Base-by-base conservation (phyloP, 2,888 invertebrate species). In the Campaea margaritaria region DNA sequence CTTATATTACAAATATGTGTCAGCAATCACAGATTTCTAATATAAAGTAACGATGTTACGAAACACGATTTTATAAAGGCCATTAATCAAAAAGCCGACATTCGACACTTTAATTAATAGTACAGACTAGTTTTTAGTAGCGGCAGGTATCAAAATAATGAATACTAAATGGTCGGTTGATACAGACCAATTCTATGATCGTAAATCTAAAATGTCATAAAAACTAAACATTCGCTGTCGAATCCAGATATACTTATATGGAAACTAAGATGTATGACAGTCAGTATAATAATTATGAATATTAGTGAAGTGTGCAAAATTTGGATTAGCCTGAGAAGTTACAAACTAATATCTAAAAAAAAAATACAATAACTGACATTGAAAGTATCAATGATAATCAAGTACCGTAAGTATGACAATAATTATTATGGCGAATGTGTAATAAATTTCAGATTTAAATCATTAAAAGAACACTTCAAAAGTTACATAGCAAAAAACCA, bases 281-380 rank as follows among this genome's bases (percentile, higher is more conserved):
- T 12, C 1, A 3, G 42, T n/a, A 31, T 13, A 43, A 27, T 31
- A 31, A 31, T n/a, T 11, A 44, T 16, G 43, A 58, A 53, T 44
- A 46, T 51, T 60, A 47, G 60, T 60, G 60, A 36, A 16, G 60
- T 55, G 60, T 60, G 60, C 60, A 60, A 60, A 55, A 53, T 52
- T 39, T 44, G 27, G 28, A 27, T 46, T 41, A 58, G 52, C 9
- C 28, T 41, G 11, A 10, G 8, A 31, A n/a, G n/a, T n/a, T n/a
- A n/a, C n/a, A 39, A 16, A 27, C 28, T 36, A 2, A 12, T 27
- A n/a, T n/a, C n/a, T n/a, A n/a, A n/a, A n/a, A 48, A 27, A 8
- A 36, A 12, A 15, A 15, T n/a, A n/a, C n/a, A n/a, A n/a, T n/a
- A n/a, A 27, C 21, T 44, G 34, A 2, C 21, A 21, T 21, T 21